Percentiles rank a stretch among this genome's conserved stretches.
phyloP scores from a whole-genome alignment of 1,140 invertebrate species.

The Cecropterus lyciades region DNA sequence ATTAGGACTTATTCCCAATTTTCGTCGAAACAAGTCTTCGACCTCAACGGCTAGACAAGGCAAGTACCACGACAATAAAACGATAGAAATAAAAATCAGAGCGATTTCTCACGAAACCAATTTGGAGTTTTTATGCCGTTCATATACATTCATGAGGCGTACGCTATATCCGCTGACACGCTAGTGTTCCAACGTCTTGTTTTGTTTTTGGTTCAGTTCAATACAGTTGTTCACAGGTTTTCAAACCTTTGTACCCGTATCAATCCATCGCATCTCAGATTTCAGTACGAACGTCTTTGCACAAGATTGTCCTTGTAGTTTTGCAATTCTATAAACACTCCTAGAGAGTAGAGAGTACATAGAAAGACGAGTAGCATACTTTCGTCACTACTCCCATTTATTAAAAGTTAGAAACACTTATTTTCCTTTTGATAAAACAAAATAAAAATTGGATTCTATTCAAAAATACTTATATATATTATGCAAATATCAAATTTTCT shows the following conservation, averaged over 20 bases:
- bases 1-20: slow-evolving; percentile 6
- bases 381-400: too few species aligned
- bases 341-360: too few species aligned
- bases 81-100: slow-evolving; percentile 9
- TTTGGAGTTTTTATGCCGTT: slow-evolving; percentile 20
- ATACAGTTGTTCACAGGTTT: background rate
- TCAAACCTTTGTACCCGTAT: background rate
- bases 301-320: too few species aligned
- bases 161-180: slow-evolving; percentile 14
- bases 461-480: too few species aligned
- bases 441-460: too few species aligned
- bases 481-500: too few species aligned
- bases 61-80: slow-evolving; percentile 8
- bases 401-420: too few species aligned
- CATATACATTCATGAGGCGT: slow-evolving; percentile 11
- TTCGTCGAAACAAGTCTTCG: slow-evolving; percentile 4
- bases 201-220: background rate
- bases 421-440: too few species aligned
- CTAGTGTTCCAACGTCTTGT: background rate
- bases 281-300: too few species aligned
- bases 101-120: slow-evolving; percentile 9
- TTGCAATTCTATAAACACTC: too few species aligned
- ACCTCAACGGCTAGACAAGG: slow-evolving; percentile 11
- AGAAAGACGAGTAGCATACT: too few species aligned
- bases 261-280: too few species aligned